Percentiles rank a stretch among this genome's conserved stretches.
Evolutionary conservation across 2,113 vertebrate species (phyloP).

Genomic region (Zosterops lateralis): DNA sequence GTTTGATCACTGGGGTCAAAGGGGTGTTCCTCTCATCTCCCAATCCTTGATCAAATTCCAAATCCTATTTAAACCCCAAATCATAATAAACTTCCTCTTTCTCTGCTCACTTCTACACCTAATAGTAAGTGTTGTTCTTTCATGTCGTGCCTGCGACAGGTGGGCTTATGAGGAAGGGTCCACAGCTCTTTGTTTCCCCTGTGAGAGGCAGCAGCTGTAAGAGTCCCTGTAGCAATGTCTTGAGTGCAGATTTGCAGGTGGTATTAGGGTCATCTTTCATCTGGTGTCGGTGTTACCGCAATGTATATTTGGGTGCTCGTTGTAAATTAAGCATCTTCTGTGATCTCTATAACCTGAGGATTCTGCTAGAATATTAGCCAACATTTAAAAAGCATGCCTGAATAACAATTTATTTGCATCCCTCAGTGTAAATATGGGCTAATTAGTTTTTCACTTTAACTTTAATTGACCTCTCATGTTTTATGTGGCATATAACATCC

Average conservation of each 20-base stretch:
- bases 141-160: too few species aligned
- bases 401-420: slow-evolving; percentile 5
- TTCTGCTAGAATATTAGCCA: neutral
- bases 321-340: neutral
- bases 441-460: slow-evolving; percentile 22
- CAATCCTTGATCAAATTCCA: too few species aligned
- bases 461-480: neutral
- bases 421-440: neutral
- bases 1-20: too few species aligned
- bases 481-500: slow-evolving; percentile 3
- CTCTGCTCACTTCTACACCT: too few species aligned
- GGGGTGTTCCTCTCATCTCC: too few species aligned
- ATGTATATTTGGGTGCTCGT: neutral
- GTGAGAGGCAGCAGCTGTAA: neutral
- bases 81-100: too few species aligned
- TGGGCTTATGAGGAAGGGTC: neutral
- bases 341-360: neutral
- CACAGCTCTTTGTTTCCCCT: neutral
- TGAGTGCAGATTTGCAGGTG: neutral
- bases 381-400: neutral
- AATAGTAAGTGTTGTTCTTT: too few species aligned
- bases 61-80: too few species aligned
- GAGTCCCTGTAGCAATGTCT: neutral
- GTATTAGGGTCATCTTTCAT: neutral
- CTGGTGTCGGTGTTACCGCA: neutral